Base-by-base conservation (phyloP, 2,888 invertebrate species). In the Megalurothrips usitatus region DNA sequence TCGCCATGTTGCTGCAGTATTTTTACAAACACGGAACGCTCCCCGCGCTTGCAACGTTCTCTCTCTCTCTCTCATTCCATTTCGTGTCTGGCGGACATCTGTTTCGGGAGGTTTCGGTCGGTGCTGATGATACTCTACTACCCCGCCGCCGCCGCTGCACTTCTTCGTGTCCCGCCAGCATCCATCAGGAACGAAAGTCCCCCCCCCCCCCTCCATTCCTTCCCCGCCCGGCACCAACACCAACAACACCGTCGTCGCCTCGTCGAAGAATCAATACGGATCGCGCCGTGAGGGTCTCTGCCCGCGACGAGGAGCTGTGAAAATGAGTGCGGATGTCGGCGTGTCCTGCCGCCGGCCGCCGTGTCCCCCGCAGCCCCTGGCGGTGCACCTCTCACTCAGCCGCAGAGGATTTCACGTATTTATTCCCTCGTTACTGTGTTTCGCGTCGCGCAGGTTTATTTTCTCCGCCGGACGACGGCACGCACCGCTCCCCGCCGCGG, bases 361-460 rank as follows among this genome's bases (percentile, higher is more conserved):
- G 23, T 11, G 26, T 75, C 12, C 19, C 10, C 23, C 1, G 10
- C 68, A 75, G 68, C 68, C 11, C 68, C 6, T 19, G 14, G 58
- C 58, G 6, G 3, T 43, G 6, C 26, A 75, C 68, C 68, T 75
- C 68, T 75, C 68, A 75, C 68, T 75, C 26, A 26, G 68, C 23
- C 23, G 8, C 23, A 23, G 23, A 2, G 26, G 26, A 75, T 75
- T 75, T 75, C 26, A 75, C 68, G 68, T 75, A 75, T 75, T 75
- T 75, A 75, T 75, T 75, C 23, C 68, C 26, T 75, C 68, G 68
- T 75, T 75, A 75, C 23, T 75, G 68, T 75, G n/a, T 68, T 75
- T 75, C n/a, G 26, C 26, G 68, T 75, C 68, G 11, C 68, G 11
- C 12, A 3, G 26, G 10, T 26, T 75, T 75, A 75, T 75, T 75